Percentiles rank a stretch among this genome's conserved stretches.
Conservation (phyloP, 2,888 invertebrate species). For the Hoplodrina ambigua region DNA sequence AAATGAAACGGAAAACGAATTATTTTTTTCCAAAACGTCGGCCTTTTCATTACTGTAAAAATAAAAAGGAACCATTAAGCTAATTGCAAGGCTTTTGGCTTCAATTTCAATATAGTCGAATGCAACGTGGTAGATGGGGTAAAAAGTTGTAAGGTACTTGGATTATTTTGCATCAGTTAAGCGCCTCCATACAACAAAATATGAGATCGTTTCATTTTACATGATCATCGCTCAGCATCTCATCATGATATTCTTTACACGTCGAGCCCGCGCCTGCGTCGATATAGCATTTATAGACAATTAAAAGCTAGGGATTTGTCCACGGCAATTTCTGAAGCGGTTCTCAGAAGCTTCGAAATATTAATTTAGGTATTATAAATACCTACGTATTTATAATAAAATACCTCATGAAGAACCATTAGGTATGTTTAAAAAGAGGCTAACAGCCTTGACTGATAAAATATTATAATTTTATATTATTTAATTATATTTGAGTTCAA, state of each 20-base stretch:
- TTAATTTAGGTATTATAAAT: not conserved
- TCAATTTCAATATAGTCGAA: conserved; percentile 10
- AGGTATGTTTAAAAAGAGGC: too few relatives aligned
- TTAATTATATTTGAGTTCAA: too few relatives aligned
- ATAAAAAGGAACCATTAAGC: conserved; percentile 24
- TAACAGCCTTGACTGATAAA: too few relatives aligned
- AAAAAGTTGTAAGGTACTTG: not conserved
- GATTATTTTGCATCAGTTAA: not conserved
- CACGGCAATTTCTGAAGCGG: not conserved
- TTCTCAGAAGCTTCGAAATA: not conserved
- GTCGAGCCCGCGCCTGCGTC: not conserved
- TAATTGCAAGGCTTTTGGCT: conserved; percentile 35
- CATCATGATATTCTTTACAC: not conserved
- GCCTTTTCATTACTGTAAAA: conserved; percentile 21
- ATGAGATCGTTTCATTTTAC: not conserved
- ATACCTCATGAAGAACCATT: too few relatives aligned
- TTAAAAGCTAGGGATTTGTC: not conserved
- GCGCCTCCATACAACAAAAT: not conserved
- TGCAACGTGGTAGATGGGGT: not conserved
- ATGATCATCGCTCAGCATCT: not conserved
- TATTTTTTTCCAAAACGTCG: conserved; percentile 40
- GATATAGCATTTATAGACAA: too few relatives aligned
- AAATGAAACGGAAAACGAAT: conserved; percentile 39
- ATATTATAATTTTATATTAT: too few relatives aligned
- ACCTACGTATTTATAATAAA: too few relatives aligned